Percentiles rank a stretch among this genome's conserved stretches.
These are phyloP conservation scores for Akabosia matsudoensis DNA, from an alignment of 1,140 invertebrate genomes.

Conservation along the genomic window DNA sequence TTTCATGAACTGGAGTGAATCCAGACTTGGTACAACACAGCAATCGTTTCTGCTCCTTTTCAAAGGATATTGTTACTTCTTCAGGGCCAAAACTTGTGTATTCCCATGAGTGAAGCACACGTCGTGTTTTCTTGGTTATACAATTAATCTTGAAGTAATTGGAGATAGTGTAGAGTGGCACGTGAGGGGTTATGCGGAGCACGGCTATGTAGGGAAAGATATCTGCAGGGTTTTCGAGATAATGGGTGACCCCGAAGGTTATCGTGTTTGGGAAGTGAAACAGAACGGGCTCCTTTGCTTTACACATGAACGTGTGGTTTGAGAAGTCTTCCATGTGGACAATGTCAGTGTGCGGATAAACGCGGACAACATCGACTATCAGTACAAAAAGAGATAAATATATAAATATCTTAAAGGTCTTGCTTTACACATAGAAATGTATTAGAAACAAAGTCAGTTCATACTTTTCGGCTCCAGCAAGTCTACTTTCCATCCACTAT, in stretches of 20 bases:
- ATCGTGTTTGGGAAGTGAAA: conserved; percentile 35
- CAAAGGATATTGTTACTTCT: conserved; percentile 34
- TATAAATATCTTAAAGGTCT: not conserved
- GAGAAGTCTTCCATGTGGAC: conserved; percentile 33
- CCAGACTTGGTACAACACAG: conserved; percentile 42
- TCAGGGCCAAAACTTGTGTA: conserved; percentile 39
- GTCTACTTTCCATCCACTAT: conserved; percentile 44
- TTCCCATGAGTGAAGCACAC: conserved; percentile 44
- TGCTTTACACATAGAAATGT: not conserved
- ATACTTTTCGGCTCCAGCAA: conserved; percentile 40
- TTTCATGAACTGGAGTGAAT: conserved; percentile 36
- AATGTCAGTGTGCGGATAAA: conserved; percentile 21
- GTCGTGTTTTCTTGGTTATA: conserved; percentile 16
- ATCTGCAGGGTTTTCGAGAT: conserved; percentile 27
- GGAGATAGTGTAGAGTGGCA: conserved; percentile 31
- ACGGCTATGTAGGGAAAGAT: conserved; percentile 38
- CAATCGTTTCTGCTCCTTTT: conserved; percentile 32
- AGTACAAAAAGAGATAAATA: not conserved
- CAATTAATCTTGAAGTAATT: conserved; percentile 47
- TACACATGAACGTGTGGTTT: conserved; percentile 42
- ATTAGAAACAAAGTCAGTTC: not conserved
- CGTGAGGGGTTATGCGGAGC: conserved; percentile 24
- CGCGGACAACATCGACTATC: conserved; percentile 36
- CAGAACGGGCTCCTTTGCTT: conserved; percentile 35
- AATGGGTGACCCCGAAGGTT: conserved; percentile 30